Conservation (phyloP, 1,140 invertebrate species). For the Cyphomyrmex costatus region DNA sequence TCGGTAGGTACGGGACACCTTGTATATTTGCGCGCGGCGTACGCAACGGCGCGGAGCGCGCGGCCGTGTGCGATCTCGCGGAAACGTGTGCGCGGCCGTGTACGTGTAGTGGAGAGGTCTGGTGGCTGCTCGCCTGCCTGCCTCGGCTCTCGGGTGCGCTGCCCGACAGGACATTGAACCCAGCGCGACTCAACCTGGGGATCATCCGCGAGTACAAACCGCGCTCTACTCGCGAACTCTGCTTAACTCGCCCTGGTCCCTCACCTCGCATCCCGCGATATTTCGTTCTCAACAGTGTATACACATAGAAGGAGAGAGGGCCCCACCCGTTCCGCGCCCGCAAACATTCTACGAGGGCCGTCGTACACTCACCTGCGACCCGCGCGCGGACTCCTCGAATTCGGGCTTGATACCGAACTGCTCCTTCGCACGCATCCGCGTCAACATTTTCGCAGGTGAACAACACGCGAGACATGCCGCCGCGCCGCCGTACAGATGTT, state of each 20-base stretch:
- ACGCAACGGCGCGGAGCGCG: conserved; percentile 48
- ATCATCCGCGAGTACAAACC: conserved; percentile 84
- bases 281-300: conserved; percentile 33
- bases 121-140: conserved; percentile 73
- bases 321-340: conserved; percentile 30
- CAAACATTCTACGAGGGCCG: conserved; percentile 70
- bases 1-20: conserved; percentile 14
- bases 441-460: conserved; percentile 72
- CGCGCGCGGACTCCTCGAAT: conserved; percentile 35
- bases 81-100: conserved; percentile 60
- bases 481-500: conserved; percentile 38
- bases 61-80: conserved; percentile 51
- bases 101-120: conserved; percentile 72
- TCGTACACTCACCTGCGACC: conserved; percentile 73
- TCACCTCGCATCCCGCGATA: conserved; percentile 39
- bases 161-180: conserved; percentile 86
- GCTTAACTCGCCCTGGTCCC: neutral
- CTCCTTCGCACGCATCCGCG: conserved; percentile 70
- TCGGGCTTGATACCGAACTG: conserved; percentile 46
- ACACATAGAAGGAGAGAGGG: neutral
- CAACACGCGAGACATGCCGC: conserved; percentile 59
- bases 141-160: conserved; percentile 84
- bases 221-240: conserved; percentile 17
- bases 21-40: conserved; percentile 18
- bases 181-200: conserved; percentile 87